Percentiles rank a stretch among this genome's conserved stretches.
These are phyloP conservation scores for Spermophilus dauricus DNA, from an alignment of 2,113 vertebrate genomes.

Conservation along the genomic window DNA sequence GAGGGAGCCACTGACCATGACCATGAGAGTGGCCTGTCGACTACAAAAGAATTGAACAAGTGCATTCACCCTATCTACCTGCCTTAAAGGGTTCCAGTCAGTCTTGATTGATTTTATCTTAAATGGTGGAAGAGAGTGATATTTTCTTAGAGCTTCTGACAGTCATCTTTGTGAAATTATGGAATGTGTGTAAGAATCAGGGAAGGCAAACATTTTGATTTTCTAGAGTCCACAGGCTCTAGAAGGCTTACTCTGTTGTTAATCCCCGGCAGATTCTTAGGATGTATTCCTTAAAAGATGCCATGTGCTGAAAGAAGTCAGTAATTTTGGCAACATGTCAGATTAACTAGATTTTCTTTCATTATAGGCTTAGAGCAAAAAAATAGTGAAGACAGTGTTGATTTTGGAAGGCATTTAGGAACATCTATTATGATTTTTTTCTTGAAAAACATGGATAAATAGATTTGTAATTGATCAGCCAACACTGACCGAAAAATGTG, in stretches of 20 bases:
- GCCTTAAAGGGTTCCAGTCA: not conserved
- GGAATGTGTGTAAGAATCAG: not conserved
- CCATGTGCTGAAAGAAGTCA: not conserved
- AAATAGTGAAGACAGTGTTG: not conserved
- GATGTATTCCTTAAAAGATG: not conserved
- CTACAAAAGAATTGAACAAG: not conserved
- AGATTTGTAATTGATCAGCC: not conserved
- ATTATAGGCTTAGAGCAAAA: not conserved
- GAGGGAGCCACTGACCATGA: not conserved
- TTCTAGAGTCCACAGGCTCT: not conserved
- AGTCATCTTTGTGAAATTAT: not conserved
- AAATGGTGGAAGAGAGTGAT: not conserved
- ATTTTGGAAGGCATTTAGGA: slow-evolving; percentile 16
- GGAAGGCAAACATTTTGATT: not conserved
- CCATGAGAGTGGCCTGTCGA: not conserved
- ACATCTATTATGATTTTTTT: slow-evolving; percentile 16
- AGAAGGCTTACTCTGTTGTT: not conserved
- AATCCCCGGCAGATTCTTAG: not conserved
- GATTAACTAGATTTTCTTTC: slow-evolving; percentile 33
- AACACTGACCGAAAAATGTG: not conserved
- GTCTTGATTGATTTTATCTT: not conserved
- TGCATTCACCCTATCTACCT: not conserved
- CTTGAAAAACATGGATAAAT: slow-evolving; percentile 1
- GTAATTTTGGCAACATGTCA: slow-evolving; percentile 22
- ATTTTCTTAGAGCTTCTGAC: not conserved